Percentiles rank a stretch among this genome's conserved stretches.
phyloP scores from a whole-genome alignment of 2,797 vertebrate species.

The Xiphorhynchus erythropygius region DNA sequence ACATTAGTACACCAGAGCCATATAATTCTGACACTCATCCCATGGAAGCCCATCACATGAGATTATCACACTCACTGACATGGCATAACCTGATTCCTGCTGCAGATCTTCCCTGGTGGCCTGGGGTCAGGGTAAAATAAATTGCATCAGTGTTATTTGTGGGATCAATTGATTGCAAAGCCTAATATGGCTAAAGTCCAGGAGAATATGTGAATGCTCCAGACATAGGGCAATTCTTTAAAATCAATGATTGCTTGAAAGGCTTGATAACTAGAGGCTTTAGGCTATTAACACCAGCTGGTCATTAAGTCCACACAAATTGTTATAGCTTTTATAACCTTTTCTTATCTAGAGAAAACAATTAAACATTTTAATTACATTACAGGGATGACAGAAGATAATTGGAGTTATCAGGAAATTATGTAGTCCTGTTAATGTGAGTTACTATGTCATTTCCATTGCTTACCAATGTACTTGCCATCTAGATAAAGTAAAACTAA shows the following conservation, averaged over 20 bases:
- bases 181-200: conserved; percentile 35
- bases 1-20: neutral
- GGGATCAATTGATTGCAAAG: conserved; percentile 52
- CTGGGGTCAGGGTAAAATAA: conserved; percentile 27
- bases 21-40: neutral
- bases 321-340: conserved; percentile 64
- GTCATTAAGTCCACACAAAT: conserved; percentile 67
- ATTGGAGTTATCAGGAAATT: conserved; percentile 62
- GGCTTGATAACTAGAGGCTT: conserved; percentile 16
- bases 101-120: neutral
- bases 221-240: neutral
- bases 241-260: conserved; percentile 53
- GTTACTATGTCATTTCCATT: conserved; percentile 52
- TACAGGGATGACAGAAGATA: conserved; percentile 61
- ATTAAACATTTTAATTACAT: conserved; percentile 69
- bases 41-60: neutral
- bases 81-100: neutral
- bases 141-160: conserved; percentile 37
- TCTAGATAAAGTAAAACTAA: conserved; percentile 29
- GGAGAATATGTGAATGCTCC: conserved; percentile 11
- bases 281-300: conserved; percentile 50
- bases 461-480: conserved; percentile 41
- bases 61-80: neutral
- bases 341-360: conserved; percentile 67
- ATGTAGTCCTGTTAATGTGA: conserved; percentile 49